Evolutionary conservation across 2,888 invertebrate species (phyloP).

Genomic region (Zootermopsis nevadensis): DNA sequence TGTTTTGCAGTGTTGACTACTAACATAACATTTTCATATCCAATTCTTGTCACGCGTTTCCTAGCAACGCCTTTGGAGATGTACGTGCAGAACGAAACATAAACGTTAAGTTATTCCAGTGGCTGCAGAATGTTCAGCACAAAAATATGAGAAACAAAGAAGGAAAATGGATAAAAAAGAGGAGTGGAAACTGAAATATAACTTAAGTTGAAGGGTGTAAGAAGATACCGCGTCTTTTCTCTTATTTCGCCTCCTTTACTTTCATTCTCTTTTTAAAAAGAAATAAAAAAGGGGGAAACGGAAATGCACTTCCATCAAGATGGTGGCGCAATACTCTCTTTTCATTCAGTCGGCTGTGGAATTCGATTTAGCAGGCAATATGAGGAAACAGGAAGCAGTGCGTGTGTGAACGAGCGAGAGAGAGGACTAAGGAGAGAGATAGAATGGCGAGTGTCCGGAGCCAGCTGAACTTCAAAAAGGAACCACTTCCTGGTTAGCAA

Average conservation of each 20-base stretch:
- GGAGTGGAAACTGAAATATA: neutral
- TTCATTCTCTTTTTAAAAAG: neutral
- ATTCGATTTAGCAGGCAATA: conserved; percentile 6
- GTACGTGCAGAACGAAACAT: conserved; percentile 15
- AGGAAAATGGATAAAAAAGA: neutral
- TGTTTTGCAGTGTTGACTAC: conserved; percentile 2
- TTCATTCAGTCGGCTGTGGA: neutral
- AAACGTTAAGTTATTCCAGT: neutral
- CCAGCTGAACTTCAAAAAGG: too few species aligned
- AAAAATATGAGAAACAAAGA: neutral
- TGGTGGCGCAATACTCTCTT: neutral
- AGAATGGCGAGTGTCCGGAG: too few species aligned
- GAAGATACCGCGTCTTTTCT: neutral
- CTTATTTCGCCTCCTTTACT: neutral
- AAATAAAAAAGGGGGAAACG: neutral
- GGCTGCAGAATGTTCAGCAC: neutral
- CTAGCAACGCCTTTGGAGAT: conserved; percentile 8
- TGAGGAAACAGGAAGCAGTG: neutral
- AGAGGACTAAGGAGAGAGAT: too few species aligned
- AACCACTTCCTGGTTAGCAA: neutral
- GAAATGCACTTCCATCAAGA: neutral
- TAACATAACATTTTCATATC: neutral
- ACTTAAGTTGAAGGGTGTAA: neutral
- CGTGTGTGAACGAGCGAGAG: neutral
- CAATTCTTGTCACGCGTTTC: conserved; percentile 12